Evolutionary conservation across 2,888 invertebrate genomes (phyloP).

Genomic region (Sericinus montela): DNA sequence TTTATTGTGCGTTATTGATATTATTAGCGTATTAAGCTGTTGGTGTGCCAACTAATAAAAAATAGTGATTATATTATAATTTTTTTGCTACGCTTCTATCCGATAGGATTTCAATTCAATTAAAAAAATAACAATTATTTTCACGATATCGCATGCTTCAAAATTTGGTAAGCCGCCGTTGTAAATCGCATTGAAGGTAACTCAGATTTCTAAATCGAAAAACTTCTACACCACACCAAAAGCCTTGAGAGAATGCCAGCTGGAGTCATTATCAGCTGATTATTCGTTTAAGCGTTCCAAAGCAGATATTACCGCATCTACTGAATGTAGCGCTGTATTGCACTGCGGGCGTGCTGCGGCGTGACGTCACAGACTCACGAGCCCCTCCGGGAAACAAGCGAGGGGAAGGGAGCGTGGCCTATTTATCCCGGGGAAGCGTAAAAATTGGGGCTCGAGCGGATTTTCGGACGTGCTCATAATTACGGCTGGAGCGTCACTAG

Average conservation of each 20-base stretch:
- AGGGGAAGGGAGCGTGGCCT: conserved; percentile 35
- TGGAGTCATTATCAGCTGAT: conserved; percentile 13
- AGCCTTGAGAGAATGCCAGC: conserved; percentile 11
- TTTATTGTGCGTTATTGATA: no score
- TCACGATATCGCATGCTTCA: no score
- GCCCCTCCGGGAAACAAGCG: conserved; percentile 21
- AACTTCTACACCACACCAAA: conserved; percentile 1
- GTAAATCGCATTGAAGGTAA: neutral
- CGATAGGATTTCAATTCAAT: no score
- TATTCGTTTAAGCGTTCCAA: conserved; percentile 7
- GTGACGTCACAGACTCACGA: conserved; percentile 31
- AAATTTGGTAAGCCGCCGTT: neutral
- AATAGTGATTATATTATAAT: no score
- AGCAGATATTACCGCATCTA: conserved; percentile 17
- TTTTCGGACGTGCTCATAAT: conserved; percentile 28
- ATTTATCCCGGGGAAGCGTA: conserved; percentile 38
- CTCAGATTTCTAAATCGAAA: conserved; percentile 11
- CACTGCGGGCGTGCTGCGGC: conserved; percentile 32
- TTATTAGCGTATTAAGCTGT: no score
- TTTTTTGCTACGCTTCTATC: no score
- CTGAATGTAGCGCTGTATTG: conserved; percentile 24
- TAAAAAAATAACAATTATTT: no score
- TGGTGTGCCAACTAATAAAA: no score
- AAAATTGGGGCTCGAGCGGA: conserved; percentile 33
- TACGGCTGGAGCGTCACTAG: conserved; percentile 11